These are phyloP conservation scores for Drosophila kepulauana DNA, from an alignment of 1,140 invertebrate species.

Conservation along the genomic window DNA sequence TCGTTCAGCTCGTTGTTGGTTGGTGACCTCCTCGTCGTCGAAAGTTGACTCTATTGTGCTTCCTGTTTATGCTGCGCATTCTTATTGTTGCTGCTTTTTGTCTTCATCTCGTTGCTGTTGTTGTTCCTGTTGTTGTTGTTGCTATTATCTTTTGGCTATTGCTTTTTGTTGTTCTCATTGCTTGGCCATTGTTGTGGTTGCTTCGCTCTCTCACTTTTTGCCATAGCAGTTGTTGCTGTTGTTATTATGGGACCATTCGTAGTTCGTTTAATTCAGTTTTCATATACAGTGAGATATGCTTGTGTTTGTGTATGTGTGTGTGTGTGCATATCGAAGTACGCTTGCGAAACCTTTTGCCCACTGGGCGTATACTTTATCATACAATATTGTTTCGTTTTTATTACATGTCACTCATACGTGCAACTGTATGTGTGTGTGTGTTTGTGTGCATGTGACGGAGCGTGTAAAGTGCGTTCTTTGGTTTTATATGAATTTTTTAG, in stretches of 20 bases:
- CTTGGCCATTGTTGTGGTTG: conserved; percentile 52
- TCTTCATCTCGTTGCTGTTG: conserved; percentile 35
- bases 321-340: conserved; percentile 32
- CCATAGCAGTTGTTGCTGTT: conserved; percentile 44
- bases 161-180: conserved; percentile 68
- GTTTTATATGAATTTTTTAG: conserved; percentile 83
- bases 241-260: conserved; percentile 78
- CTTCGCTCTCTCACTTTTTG: conserved; percentile 32
- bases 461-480: conserved; percentile 82
- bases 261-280: conserved; percentile 83
- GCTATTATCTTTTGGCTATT: conserved; percentile 81
- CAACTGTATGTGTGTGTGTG: conserved; percentile 50
- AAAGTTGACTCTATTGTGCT: conserved; percentile 81
- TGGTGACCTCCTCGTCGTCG: conserved; percentile 68
- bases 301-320: conserved; percentile 30
- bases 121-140: conserved; percentile 50
- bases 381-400: conserved; percentile 83
- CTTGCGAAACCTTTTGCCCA: conserved; percentile 63
- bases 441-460: conserved; percentile 45
- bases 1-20: conserved; percentile 42
- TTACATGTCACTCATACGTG: conserved; percentile 81
- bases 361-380: conserved; percentile 83
- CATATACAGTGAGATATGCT: conserved; percentile 52
- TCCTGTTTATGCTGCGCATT: conserved; percentile 78
- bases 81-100: conserved; percentile 61